Base-by-base conservation (phyloP, 2,888 invertebrate genomes). In the Drosophila dives region DNA sequence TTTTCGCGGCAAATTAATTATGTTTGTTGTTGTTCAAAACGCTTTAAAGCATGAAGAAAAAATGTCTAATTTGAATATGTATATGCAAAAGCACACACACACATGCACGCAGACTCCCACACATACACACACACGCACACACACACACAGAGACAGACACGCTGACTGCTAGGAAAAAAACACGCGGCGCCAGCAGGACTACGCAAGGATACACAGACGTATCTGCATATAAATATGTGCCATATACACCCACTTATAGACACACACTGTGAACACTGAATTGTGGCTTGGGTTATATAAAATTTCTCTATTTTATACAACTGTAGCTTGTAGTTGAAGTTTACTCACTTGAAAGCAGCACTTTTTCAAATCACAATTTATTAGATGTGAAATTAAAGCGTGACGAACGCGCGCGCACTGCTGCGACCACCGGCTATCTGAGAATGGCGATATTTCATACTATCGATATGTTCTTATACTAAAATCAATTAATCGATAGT, bases 141-240 rank as follows among this genome's bases (percentile, higher is more conserved):
- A 26, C 12, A 36, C 48, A 68, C 12, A 38, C 32, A 33, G 20
- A 50, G 59, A n/a, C 54, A 51, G 40, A 66, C 74, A 88, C 70
- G 72, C 72, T 65, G 61, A 34, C 49, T 64, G 40, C 38, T 60
- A 23, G 56, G 38, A 53, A 84, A 80, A 78, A 74, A 84, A 84
- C 90, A 90, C 88, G 86, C 90, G 86, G 86, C 86, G 86, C 90
- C 86, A 89, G 77, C 67, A 86, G 90, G 86, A 90, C 90, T 89
- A 65, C 66, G 62, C 70, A 71, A 90, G 85, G 85, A 85, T 85
- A 85, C 86, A 83, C 76, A 90, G 55, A 34, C 38, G 56, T 29
- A 45, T 38, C 34, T 59, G n/a, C 38, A 76, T 60, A 10, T 23
- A 38, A 32, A 38, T 40, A 23, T 26, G 58, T 51, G 26, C 45